Evolutionary conservation across 1,140 invertebrate genomes (phyloP), one percentile per base, ranked within the genome.

Genomic region (Paraescarpia echinospica): DNA sequence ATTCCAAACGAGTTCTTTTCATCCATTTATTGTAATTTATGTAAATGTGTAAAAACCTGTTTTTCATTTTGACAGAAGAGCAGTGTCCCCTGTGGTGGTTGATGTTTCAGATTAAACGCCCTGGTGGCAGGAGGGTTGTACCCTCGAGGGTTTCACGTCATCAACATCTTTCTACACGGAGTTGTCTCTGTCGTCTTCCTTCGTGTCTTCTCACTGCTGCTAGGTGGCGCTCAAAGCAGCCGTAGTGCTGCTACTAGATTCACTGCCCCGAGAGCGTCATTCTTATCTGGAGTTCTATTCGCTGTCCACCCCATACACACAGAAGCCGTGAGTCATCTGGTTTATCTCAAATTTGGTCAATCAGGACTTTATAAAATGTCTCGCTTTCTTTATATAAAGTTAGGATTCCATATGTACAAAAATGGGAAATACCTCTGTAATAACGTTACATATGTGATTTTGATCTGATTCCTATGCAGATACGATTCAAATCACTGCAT

Each of bases 271-370:
- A 94, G 93, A 93, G 93, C 95, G 34, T 92, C 95, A 96, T 97
- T 97, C 34, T 96, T 98, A 31, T 97, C 97, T 91, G 96, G 98
- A 90, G 94, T 98, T 0, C 95, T 99, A 90, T 99, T 99, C 97
- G 97, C 98, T 77, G 97, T 98, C 35, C 99, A 99, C 96, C 99
- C 99, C 22, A 97, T 99, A 93, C 99, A 99, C 96, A 98, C 98
- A 34, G 98, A 99, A 96, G 98, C 98, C 95, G 99, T 99, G 97
- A 98, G 98, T 97, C 41, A 5, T n/a, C n/a, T n/a, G n/a, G n/a
- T 8, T 91, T n/a, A 5, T 33, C 33, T 35, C 5, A 41, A 33
- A 33, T 89, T 89, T 89, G n/a, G n/a, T n/a, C n/a, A n/a, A n/a
- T n/a, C n/a, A n/a, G n/a, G n/a, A n/a, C n/a, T 89, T 89, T 9